These are phyloP conservation scores for Lagodon rhomboides DNA, from an alignment of 2,797 vertebrate genomes.

Conservation along the genomic window DNA sequence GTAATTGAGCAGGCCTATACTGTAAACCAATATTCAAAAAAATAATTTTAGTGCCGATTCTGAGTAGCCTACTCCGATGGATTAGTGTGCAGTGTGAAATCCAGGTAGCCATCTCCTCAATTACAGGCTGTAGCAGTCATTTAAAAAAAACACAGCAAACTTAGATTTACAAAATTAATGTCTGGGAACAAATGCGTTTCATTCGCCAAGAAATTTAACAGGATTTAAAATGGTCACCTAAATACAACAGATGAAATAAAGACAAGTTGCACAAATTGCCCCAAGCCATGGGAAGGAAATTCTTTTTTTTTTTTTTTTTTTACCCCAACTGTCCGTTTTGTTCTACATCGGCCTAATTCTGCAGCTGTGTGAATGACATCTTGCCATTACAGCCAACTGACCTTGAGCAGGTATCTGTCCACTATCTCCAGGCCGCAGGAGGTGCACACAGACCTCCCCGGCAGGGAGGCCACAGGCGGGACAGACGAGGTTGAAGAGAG, in stretches of 20 bases:
- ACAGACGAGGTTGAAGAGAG: conserved; percentile 84
- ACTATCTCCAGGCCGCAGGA: conserved; percentile 94
- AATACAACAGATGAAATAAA: too few species aligned
- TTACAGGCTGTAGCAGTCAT: background rate
- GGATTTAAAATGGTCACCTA: background rate
- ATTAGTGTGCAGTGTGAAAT: background rate
- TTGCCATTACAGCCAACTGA: conserved; percentile 58
- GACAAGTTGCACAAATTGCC: too few species aligned
- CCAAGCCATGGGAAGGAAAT: too few species aligned
- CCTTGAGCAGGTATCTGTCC: conserved; percentile 97
- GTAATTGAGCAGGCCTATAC: background rate
- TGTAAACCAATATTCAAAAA: background rate
- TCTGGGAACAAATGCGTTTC: background rate
- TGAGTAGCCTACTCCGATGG: background rate
- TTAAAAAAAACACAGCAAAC: background rate
- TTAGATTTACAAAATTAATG: background rate
- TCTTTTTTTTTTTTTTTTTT: too few species aligned
- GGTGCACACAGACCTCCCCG: conserved; percentile 87
- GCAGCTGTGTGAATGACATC: background rate
- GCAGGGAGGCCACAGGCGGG: conserved; percentile 76
- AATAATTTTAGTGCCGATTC: background rate
- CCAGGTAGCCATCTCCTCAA: background rate
- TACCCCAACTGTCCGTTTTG: too few species aligned
- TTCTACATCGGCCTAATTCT: too few species aligned
- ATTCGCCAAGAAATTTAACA: background rate